A percentile compares a stretch with the other conserved stretches of the same genome.
Conservation (phyloP, 2,113 vertebrate species). For the Rostratula benghalensis region DNA sequence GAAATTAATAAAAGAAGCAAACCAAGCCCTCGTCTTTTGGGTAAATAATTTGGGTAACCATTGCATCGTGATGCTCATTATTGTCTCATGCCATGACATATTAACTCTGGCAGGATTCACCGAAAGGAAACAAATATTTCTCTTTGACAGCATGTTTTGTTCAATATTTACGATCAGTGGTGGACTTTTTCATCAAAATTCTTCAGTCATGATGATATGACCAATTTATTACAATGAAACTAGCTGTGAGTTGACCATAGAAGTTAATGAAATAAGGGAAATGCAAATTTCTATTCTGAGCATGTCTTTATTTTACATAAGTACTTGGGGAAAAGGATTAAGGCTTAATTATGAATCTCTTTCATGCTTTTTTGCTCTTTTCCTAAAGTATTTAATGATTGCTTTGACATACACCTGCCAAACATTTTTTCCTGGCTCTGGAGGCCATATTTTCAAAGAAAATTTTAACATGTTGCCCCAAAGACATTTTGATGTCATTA, state of each 20-base stretch:
- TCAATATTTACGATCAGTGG: not conserved
- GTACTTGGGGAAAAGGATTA: not conserved
- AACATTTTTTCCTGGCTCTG: not conserved
- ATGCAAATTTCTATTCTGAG: not conserved
- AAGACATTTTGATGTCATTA: constrained; percentile 9
- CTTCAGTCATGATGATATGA: not conserved
- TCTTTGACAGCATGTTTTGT: not conserved
- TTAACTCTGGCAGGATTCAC: not conserved
- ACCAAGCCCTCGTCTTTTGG: not conserved
- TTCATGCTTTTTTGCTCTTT: not conserved
- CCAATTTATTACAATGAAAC: not conserved
- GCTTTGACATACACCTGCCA: constrained; percentile 4
- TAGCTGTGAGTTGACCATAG: not conserved
- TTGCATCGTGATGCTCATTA: not conserved
- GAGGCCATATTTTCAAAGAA: constrained; percentile 24
- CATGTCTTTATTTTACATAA: not conserved
- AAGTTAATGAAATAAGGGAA: not conserved
- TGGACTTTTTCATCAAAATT: not conserved
- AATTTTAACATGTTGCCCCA: not conserved
- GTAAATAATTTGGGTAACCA: not conserved
- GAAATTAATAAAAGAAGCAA: not conserved
- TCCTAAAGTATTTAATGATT: not conserved
- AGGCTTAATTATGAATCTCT: not conserved
- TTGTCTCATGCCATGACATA: not conserved
- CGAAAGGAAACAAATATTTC: not conserved